phyloP scores from a whole-genome alignment of 2,888 invertebrate genomes.

The Entomobrya proxima region DNA sequence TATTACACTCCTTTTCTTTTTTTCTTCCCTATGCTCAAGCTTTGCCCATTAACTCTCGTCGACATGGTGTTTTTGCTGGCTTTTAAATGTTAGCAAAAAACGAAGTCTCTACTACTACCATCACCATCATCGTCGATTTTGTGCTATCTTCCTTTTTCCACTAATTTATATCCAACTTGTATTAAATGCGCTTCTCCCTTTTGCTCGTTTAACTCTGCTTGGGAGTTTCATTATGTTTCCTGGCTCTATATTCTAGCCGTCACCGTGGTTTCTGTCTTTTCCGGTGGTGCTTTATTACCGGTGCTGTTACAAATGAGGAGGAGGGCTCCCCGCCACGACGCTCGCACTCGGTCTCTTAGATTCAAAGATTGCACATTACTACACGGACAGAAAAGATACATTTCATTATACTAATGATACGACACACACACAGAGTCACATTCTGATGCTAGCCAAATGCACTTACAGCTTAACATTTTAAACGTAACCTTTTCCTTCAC shows the following conservation, averaged over 20 bases:
- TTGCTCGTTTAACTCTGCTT: background rate
- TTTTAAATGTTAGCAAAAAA: background rate
- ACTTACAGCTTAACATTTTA: too few species aligned
- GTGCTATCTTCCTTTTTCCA: background rate
- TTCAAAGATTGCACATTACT: background rate
- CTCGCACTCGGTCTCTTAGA: too few species aligned
- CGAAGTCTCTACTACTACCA: background rate
- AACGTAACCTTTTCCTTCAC: too few species aligned
- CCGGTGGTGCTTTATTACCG: conserved; percentile 38
- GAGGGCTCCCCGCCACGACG: conserved; percentile 18
- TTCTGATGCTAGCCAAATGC: too few species aligned
- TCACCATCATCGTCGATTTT: background rate
- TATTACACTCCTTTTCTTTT: conserved; percentile 23
- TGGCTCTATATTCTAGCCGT: background rate
- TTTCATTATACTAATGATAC: conserved; percentile 33
- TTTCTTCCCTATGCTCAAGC: background rate
- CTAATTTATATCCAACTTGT: conserved; percentile 5
- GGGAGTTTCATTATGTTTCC: background rate
- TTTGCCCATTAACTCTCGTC: background rate
- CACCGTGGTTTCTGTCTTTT: conserved; percentile 8
- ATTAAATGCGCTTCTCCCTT: background rate
- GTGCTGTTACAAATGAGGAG: conserved; percentile 56
- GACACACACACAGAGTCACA: too few species aligned
- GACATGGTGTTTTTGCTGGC: background rate
- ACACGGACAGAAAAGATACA: background rate